Conservation (phyloP, 1,140 invertebrate genomes). For the Drosophila virilis region DNA sequence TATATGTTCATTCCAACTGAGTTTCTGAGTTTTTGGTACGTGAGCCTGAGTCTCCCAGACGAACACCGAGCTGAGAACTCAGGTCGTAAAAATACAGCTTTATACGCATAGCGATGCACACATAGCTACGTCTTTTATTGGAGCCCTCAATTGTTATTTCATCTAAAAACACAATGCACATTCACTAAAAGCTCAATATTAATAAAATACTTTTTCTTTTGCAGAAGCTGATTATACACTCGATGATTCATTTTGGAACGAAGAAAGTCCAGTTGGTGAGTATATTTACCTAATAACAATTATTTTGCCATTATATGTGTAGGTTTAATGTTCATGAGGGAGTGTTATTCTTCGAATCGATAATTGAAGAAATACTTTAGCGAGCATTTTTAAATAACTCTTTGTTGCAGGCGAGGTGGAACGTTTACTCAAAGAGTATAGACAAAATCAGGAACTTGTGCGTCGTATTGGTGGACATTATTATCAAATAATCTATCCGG, state of each 20-base stretch:
- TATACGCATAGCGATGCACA: too few relatives aligned
- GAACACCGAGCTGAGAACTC: too few relatives aligned
- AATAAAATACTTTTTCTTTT: slow-evolving; percentile 83
- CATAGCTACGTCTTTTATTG: too few relatives aligned
- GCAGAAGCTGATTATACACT: slow-evolving; percentile 95
- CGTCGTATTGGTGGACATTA: slow-evolving; percentile 94
- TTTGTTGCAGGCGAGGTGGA: slow-evolving; percentile 92
- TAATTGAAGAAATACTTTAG: not conserved
- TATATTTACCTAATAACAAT: slow-evolving; percentile 44
- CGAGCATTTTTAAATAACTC: slow-evolving; percentile 3
- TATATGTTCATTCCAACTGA: too few relatives aligned
- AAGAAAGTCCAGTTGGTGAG: slow-evolving; percentile 94
- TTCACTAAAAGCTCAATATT: not conserved
- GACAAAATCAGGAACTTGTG: slow-evolving; percentile 96
- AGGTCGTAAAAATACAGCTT: too few relatives aligned
- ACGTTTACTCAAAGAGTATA: slow-evolving; percentile 93
- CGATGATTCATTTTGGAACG: slow-evolving; percentile 96
- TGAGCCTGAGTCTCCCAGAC: too few relatives aligned
- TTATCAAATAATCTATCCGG: slow-evolving; percentile 97
- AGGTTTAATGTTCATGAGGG: too few relatives aligned
- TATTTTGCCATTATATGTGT: too few relatives aligned
- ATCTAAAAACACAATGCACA: too few relatives aligned
- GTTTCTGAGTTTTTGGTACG: too few relatives aligned
- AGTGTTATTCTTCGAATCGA: not conserved
- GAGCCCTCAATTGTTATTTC: too few relatives aligned